phyloP scores from a whole-genome alignment of 2,888 invertebrate genomes.

The Brachyptera putata region DNA sequence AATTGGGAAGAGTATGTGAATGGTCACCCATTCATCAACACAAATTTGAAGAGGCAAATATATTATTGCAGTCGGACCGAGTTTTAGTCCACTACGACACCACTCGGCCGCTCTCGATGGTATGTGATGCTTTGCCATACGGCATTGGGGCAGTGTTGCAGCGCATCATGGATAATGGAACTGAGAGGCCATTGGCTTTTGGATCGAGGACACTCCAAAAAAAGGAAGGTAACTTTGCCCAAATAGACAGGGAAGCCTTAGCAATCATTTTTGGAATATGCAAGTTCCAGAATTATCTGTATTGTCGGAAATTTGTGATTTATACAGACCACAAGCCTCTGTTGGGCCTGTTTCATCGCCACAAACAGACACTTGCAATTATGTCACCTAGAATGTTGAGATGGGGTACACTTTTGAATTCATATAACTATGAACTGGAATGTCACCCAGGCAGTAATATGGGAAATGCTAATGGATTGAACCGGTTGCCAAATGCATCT shows the following conservation, averaged over 20 bases:
- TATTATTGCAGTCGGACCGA: slow-evolving; percentile 18
- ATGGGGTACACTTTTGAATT: no score
- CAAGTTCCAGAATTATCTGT: slow-evolving; percentile 44
- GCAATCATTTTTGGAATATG: slow-evolving; percentile 42
- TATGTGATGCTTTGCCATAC: slow-evolving; percentile 35
- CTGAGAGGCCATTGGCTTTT: slow-evolving; percentile 39
- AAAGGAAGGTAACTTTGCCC: slow-evolving; percentile 38
- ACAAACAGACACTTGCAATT: slow-evolving; percentile 29
- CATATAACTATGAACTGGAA: no score
- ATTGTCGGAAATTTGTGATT: slow-evolving; percentile 38
- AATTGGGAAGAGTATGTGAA: neutral
- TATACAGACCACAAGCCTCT: slow-evolving; percentile 35
- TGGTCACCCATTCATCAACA: slow-evolving; percentile 36
- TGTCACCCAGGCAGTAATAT: no score
- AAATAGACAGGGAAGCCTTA: slow-evolving; percentile 39
- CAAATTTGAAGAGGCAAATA: slow-evolving; percentile 36
- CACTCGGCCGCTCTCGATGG: slow-evolving; percentile 25
- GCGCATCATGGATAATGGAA: slow-evolving; percentile 37
- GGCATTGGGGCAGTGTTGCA: slow-evolving; percentile 38
- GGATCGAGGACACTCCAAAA: slow-evolving; percentile 37
- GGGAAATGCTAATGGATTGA: no score
- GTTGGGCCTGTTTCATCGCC: slow-evolving; percentile 33
- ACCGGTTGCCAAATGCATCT: no score
- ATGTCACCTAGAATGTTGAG: slow-evolving; percentile 15
- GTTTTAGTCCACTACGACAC: slow-evolving; percentile 31